Evolutionary conservation across 2,113 vertebrate genomes (phyloP).

Genomic region (Gadus macrocephalus): DNA sequence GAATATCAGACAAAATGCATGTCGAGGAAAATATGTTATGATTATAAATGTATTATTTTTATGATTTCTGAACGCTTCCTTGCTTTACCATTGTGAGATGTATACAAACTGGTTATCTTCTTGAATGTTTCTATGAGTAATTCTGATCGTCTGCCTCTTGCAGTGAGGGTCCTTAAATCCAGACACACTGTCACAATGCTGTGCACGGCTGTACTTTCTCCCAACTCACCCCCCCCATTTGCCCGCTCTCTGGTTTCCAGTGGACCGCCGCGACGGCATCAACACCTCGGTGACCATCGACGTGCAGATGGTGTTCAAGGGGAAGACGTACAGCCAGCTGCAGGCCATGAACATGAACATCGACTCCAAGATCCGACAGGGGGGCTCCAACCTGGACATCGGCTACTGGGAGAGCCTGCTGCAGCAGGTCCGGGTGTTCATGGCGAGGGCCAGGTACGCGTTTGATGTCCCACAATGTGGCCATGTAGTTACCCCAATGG

Average conservation of each 20-base stretch:
- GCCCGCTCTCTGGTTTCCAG: constrained; percentile 53
- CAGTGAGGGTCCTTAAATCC: too few species aligned
- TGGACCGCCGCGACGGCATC: constrained; percentile 92
- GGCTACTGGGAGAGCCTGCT: constrained; percentile 98
- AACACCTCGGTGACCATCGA: constrained; percentile 92
- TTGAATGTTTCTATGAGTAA: not conserved
- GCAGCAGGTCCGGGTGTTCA: constrained; percentile 93
- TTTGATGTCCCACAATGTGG: not conserved
- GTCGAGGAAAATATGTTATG: too few species aligned
- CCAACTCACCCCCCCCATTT: not conserved
- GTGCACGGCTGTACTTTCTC: not conserved
- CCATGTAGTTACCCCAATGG: too few species aligned
- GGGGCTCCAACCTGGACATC: constrained; percentile 93
- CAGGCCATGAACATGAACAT: constrained; percentile 93
- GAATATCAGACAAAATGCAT: not conserved
- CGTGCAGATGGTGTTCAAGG: constrained; percentile 93
- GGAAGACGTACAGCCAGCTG: constrained; percentile 95
- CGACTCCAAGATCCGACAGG: constrained; percentile 85
- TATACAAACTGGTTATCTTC: too few species aligned
- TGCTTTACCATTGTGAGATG: not conserved
- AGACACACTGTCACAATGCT: too few species aligned
- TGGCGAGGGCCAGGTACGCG: constrained; percentile 88
- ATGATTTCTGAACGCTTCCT: not conserved
- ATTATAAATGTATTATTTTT: not conserved
- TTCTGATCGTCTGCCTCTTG: too few species aligned